phyloP scores from a whole-genome alignment of 2,113 vertebrate genomes.

The Psittacara wagleri region DNA sequence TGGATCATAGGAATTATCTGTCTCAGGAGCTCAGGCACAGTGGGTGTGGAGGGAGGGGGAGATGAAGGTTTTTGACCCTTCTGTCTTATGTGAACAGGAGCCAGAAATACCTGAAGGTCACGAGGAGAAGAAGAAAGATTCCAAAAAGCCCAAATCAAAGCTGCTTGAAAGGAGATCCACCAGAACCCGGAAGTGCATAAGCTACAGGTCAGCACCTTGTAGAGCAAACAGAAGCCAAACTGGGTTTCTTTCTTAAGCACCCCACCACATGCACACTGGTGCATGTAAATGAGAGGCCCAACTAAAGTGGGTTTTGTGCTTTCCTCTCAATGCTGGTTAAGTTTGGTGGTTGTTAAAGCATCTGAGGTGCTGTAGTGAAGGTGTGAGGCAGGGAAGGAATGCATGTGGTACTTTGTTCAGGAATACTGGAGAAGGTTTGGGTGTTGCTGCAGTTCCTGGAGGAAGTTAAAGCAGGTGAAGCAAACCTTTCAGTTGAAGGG shows the following conservation, averaged over 20 bases:
- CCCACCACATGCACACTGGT: no score
- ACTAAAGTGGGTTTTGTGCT: not conserved
- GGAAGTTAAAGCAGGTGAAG: not conserved
- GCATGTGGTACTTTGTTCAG: not conserved
- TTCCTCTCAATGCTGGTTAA: not conserved
- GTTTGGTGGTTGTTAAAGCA: not conserved
- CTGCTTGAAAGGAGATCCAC: constrained; percentile 92
- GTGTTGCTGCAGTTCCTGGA: not conserved
- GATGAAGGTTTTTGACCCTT: not conserved
- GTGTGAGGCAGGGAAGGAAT: not conserved
- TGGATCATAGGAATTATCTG: not conserved
- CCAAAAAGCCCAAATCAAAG: constrained; percentile 88
- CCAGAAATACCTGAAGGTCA: constrained; percentile 82
- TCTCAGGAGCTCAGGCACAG: not conserved
- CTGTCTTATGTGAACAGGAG: constrained; percentile 71
- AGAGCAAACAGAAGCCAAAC: not conserved
- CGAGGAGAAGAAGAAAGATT: constrained; percentile 88
- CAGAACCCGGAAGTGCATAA: constrained; percentile 92
- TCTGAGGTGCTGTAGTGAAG: not conserved
- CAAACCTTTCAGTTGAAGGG: not conserved
- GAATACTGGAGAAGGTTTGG: not conserved
- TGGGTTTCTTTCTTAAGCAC: not conserved
- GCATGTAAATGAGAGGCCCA: not conserved
- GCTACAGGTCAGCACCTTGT: constrained; percentile 86
- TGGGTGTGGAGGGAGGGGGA: not conserved